A percentile compares a stretch with the other conserved stretches of the same genome.
These are phyloP conservation scores for Pyrrhosoma nymphula DNA, from an alignment of 2,888 invertebrate genomes.

Conservation along the genomic window DNA sequence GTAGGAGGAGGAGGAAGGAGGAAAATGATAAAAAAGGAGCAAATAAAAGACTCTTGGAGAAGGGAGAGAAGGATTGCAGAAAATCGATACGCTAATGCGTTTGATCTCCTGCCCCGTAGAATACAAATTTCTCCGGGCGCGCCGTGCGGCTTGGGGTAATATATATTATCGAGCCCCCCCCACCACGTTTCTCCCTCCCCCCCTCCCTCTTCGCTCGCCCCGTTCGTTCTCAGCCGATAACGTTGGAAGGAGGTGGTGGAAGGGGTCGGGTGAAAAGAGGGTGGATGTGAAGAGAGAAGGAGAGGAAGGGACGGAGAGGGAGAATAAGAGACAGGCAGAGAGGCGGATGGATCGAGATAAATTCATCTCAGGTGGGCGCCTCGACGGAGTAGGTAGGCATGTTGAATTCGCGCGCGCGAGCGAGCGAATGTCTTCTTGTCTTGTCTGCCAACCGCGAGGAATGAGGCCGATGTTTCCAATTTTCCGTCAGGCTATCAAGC, in stretches of 20 bases:
- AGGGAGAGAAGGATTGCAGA: not conserved
- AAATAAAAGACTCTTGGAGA: not conserved
- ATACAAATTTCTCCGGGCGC: constrained; percentile 37
- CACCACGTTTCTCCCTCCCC: not conserved
- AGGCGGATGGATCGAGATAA: constrained; percentile 51
- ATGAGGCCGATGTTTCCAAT: constrained; percentile 47
- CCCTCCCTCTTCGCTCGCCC: not conserved
- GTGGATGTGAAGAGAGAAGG: too few relatives aligned
- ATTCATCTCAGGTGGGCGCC: constrained; percentile 51
- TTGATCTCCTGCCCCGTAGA: constrained; percentile 26
- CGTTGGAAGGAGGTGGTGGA: not conserved
- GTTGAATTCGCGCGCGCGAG: constrained; percentile 21
- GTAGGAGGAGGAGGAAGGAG: not conserved
- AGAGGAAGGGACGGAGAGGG: not conserved
- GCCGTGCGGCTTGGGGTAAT: constrained; percentile 14
- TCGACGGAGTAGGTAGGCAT: not conserved
- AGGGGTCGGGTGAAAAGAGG: not conserved
- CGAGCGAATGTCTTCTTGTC: not conserved
- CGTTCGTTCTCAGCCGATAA: not conserved
- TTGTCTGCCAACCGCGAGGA: constrained; percentile 27
- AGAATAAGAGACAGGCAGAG: not conserved
- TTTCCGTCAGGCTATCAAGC: not conserved
- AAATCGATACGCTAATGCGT: constrained; percentile 36
- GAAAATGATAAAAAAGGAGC: not conserved
- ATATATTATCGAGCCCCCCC: constrained; percentile 1